Percentiles rank a stretch among this genome's conserved stretches.
Evolutionary conservation across 2,113 vertebrate species (phyloP).

Genomic region (Leucoraja erinaceus): DNA sequence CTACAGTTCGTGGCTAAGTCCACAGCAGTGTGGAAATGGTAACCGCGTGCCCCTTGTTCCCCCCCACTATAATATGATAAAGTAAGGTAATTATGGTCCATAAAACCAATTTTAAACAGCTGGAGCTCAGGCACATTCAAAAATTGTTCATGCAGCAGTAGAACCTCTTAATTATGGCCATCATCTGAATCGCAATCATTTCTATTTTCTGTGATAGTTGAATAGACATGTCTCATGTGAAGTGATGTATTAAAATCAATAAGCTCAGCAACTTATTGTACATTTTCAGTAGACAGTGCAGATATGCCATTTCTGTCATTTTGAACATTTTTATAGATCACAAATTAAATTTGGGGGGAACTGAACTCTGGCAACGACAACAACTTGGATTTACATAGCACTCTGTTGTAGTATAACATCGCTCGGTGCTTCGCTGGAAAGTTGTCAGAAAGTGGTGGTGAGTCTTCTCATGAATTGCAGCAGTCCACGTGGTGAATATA

Average conservation of each 20-base stretch:
- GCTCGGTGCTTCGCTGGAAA: background rate
- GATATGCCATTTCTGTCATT: background rate
- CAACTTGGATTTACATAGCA: background rate
- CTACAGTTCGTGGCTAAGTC: background rate
- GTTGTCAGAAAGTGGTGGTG: background rate
- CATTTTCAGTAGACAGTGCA: background rate
- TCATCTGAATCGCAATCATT: background rate
- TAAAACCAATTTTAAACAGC: background rate
- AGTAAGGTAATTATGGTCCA: constrained; percentile 5
- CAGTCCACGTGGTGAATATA: no score
- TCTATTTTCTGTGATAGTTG: background rate
- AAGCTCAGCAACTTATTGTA: background rate
- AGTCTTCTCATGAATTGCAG: no score
- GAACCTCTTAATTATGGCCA: background rate
- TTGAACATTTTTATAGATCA: background rate
- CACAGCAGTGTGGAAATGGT: background rate
- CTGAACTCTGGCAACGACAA: background rate
- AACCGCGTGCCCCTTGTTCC: no score
- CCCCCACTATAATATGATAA: no score
- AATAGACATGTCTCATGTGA: background rate
- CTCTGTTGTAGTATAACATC: background rate
- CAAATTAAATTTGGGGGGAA: background rate
- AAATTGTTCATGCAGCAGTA: background rate
- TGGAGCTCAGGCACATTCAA: background rate
- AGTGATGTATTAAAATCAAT: background rate